Percentiles rank a stretch among this genome's conserved stretches.
Evolutionary conservation across 2,113 vertebrate genomes (phyloP).

Genomic region (Callithrix jacchus): DNA sequence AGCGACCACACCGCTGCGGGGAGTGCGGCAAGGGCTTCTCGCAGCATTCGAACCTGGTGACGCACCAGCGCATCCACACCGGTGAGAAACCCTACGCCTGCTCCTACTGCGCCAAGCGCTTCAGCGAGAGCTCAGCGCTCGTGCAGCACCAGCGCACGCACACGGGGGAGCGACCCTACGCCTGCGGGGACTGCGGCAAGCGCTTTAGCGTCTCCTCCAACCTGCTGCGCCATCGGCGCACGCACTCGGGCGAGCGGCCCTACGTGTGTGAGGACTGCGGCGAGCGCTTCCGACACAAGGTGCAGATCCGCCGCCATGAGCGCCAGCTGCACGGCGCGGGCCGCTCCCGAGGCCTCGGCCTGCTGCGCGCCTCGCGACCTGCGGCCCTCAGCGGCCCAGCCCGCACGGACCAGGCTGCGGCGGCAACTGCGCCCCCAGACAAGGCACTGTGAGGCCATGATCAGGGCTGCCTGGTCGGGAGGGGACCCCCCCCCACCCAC

Average conservation of each 20-base stretch:
- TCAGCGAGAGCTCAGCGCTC: conserved; percentile 80
- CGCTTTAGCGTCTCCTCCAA: conserved; percentile 91
- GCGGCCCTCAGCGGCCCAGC: fast-evolving
- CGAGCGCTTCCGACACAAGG: conserved; percentile 76
- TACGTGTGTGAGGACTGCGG: conserved; percentile 77
- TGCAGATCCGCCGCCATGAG: conserved; percentile 76
- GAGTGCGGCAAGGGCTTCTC: conserved; percentile 87
- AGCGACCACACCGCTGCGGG: conserved; percentile 83
- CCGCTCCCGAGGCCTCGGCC: conserved; percentile 56
- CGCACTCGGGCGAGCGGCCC: conserved; percentile 77
- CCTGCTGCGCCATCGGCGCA: conserved; percentile 89
- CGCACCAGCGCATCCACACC: conserved; percentile 80
- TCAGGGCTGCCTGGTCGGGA: too few relatives aligned
- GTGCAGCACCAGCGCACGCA: conserved; percentile 80
- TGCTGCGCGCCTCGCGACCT: conserved; percentile 4
- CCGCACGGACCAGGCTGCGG: background rate
- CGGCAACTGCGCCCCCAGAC: background rate
- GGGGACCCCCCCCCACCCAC: too few relatives aligned
- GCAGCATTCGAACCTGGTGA: conserved; percentile 80
- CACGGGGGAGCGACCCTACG: conserved; percentile 86
- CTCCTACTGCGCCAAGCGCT: conserved; percentile 77
- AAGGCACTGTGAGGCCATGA: background rate
- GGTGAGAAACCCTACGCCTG: conserved; percentile 81
- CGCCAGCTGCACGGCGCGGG: conserved; percentile 68
- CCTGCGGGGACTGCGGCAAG: conserved; percentile 89